Conservation (phyloP, 2,797 vertebrate species). For the Ficedula albicollis region DNA sequence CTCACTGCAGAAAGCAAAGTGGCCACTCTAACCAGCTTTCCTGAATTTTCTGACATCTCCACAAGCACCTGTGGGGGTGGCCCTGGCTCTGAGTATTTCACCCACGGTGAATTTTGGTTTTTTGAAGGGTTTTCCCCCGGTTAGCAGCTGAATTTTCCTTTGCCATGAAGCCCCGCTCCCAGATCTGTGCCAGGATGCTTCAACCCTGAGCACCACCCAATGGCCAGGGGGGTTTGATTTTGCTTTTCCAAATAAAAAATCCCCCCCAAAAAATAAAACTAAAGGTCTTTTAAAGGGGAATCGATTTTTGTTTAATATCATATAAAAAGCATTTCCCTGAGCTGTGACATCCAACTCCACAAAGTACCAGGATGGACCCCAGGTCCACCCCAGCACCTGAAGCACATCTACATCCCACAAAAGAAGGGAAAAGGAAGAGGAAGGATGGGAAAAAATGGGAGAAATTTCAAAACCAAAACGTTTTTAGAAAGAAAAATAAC, state of each 20-base stretch:
- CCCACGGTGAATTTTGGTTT: not conserved
- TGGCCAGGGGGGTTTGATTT: not conserved
- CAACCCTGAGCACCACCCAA: rapidly evolving
- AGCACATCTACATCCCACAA: not conserved
- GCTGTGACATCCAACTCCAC: rapidly evolving
- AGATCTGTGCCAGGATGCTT: rapidly evolving
- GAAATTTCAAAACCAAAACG: not conserved
- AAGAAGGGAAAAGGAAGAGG: not conserved
- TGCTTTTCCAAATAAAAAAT: not conserved
- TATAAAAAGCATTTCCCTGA: too few species aligned
- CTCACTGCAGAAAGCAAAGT: rapidly evolving
- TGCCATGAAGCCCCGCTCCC: not conserved
- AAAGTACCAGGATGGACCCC: rapidly evolving
- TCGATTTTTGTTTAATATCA: not conserved
- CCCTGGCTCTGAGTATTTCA: not conserved
- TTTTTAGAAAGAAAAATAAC: not conserved
- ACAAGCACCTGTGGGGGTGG: not conserved
- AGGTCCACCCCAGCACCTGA: not conserved
- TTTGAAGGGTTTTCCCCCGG: not conserved
- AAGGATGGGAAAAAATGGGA: not conserved
- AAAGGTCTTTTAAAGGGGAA: not conserved
- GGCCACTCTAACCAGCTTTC: rapidly evolving
- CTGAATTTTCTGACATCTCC: rapidly evolving
- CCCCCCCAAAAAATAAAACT: rapidly evolving
- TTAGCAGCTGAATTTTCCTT: not conserved